These are phyloP conservation scores for Halichondria panicea DNA, from an alignment of 37 sponge, comb jelly and placozoan species.

Conservation along the genomic window DNA sequence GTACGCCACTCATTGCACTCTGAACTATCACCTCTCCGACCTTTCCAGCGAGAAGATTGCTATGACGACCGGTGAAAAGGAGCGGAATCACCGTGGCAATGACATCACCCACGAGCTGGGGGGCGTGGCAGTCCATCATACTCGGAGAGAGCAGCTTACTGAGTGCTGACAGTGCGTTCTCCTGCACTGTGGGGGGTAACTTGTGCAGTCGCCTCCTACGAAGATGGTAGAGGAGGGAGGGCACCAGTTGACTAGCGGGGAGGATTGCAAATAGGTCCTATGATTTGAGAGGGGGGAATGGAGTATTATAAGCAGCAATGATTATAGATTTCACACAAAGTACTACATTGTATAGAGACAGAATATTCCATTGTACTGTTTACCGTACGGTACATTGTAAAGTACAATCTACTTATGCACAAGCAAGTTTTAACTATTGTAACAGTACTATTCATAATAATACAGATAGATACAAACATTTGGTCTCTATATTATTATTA, in stretches of 20 bases:
- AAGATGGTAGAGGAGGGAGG: conserved; percentile 16
- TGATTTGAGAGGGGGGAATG: not conserved
- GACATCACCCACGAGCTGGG: conserved; percentile 10
- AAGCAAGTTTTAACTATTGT: too few relatives aligned
- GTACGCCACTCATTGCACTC: conserved; percentile 23
- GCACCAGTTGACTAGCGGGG: not conserved
- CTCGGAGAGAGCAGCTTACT: conserved; percentile 13
- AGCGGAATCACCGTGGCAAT: conserved; percentile 24
- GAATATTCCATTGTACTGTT: too few relatives aligned
- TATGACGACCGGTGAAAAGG: conserved; percentile 34
- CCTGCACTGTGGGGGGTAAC: conserved; percentile 9
- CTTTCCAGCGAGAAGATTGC: conserved; percentile 25
- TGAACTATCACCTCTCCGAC: conserved; percentile 12
- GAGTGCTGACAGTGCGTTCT: conserved; percentile 7
- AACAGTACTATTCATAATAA: too few relatives aligned
- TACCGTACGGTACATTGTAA: too few relatives aligned
- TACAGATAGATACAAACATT: too few relatives aligned
- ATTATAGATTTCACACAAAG: too few relatives aligned
- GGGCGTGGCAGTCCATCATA: conserved; percentile 2
- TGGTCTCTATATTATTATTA: too few relatives aligned
- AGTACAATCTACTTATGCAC: too few relatives aligned
- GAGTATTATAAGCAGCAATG: not conserved
- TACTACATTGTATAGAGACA: too few relatives aligned
- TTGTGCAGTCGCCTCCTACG: not conserved
- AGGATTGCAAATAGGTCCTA: conserved; percentile 1